phyloP scores from a whole-genome alignment of 2,888 invertebrate genomes.

The Conistra vaccinii region DNA sequence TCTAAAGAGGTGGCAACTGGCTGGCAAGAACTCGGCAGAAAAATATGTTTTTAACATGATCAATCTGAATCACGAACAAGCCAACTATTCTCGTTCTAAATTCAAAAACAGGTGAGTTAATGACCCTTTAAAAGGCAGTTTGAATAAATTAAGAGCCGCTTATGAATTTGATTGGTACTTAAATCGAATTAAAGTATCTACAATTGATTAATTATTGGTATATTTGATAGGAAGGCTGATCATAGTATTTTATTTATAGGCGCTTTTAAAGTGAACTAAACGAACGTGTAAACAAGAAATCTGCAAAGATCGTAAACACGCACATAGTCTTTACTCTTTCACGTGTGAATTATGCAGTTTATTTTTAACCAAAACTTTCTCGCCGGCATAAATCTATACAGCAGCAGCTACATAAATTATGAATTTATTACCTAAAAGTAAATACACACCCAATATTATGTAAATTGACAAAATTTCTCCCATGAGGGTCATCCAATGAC shows the following conservation, averaged over 20 bases:
- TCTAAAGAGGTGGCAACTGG: conserved; percentile 1
- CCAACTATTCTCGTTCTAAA: conserved; percentile 38
- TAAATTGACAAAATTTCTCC: conserved; percentile 70
- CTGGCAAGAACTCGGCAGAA: conserved; percentile 5
- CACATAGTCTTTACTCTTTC: not conserved
- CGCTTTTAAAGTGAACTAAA: conserved; percentile 6
- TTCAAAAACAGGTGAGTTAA: conserved; percentile 43
- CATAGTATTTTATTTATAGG: not conserved
- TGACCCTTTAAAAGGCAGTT: conserved; percentile 43
- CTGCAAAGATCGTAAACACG: not conserved
- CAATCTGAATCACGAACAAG: conserved; percentile 47
- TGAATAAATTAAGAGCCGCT: conserved; percentile 45
- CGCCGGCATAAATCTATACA: conserved; percentile 18
- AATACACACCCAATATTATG: conserved; percentile 66
- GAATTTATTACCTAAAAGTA: conserved; percentile 42
- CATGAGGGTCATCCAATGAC: conserved; percentile 77
- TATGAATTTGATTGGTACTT: conserved; percentile 41
- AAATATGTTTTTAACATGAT: conserved; percentile 28
- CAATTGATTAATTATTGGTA: conserved; percentile 5
- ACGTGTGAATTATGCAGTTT: not conserved
- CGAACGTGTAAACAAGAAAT: not conserved
- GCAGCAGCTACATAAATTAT: conserved; percentile 42
- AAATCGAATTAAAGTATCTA: conserved; percentile 20
- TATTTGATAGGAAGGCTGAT: not conserved
- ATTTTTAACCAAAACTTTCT: conserved; percentile 40